Conservation (phyloP, 2,888 invertebrate genomes). For the Drosophila pseudotakahashii region DNA sequence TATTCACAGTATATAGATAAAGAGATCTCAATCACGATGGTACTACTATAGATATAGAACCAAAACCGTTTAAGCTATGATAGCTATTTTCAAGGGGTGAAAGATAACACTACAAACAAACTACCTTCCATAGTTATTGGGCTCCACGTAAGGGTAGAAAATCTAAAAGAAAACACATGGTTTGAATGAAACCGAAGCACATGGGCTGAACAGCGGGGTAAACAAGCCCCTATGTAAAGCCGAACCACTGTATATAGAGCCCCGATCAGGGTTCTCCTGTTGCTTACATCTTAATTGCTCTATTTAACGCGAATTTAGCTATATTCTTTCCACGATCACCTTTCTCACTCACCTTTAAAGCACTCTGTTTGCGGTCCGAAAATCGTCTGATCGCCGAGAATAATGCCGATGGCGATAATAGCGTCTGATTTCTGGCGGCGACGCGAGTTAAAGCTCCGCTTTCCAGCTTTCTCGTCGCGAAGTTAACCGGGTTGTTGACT, state of each 20-base stretch:
- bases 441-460: conserved; percentile 25
- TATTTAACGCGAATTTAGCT: background rate
- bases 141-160: background rate
- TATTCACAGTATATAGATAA: too few species aligned
- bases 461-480: conserved; percentile 37
- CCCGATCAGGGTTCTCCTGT: background rate
- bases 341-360: conserved; percentile 25
- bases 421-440: conserved; percentile 16
- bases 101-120: background rate
- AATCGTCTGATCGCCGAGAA: conserved; percentile 57
- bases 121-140: background rate
- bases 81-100: background rate
- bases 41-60: too few species aligned
- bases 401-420: conserved; percentile 1
- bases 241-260: background rate
- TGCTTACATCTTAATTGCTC: background rate
- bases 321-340: background rate
- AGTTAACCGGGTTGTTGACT: conserved; percentile 5
- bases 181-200: background rate
- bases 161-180: background rate
- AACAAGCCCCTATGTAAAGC: background rate
- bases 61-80: too few species aligned
- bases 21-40: too few species aligned
- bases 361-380: conserved; percentile 33
- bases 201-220: background rate